These are phyloP conservation scores for Crotalus helleri DNA, from an alignment of 2,113 vertebrate genomes.

Conservation along the genomic window DNA sequence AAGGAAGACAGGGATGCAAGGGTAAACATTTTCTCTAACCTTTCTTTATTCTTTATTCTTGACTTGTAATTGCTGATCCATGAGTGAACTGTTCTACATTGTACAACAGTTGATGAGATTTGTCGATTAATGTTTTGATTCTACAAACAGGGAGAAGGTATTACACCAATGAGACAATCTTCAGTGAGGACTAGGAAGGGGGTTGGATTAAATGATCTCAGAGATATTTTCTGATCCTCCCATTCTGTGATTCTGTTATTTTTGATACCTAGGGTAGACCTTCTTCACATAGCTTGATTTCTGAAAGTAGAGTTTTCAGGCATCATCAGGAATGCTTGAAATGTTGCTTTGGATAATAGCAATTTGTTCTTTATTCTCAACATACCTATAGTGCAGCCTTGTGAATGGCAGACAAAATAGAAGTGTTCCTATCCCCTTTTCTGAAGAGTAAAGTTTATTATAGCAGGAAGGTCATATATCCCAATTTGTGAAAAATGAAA, in stretches of 20 bases:
- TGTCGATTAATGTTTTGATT: not conserved
- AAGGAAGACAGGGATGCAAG: too few species aligned
- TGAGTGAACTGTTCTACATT: not conserved
- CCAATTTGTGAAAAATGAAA: not conserved
- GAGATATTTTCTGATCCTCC: not conserved
- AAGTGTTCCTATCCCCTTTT: not conserved
- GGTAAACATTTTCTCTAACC: not conserved
- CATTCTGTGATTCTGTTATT: not conserved
- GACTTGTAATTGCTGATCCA: not conserved
- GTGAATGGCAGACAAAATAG: not conserved
- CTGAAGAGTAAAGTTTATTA: not conserved
- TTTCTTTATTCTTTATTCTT: not conserved
- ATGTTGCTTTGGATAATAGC: not conserved
- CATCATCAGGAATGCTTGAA: not conserved
- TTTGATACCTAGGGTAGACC: not conserved
- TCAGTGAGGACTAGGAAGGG: not conserved
- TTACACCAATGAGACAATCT: not conserved
- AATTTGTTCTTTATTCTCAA: slow-evolving; percentile 8
- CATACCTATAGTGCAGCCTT: slow-evolving; percentile 74
- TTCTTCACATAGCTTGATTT: not conserved
- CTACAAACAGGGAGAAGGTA: not conserved
- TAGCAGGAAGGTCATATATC: not conserved
- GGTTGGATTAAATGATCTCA: not conserved
- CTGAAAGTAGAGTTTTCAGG: not conserved
- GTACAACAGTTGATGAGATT: not conserved